Evolutionary conservation across 2,113 vertebrate species (phyloP).

Genomic region (Platanista minor): DNA sequence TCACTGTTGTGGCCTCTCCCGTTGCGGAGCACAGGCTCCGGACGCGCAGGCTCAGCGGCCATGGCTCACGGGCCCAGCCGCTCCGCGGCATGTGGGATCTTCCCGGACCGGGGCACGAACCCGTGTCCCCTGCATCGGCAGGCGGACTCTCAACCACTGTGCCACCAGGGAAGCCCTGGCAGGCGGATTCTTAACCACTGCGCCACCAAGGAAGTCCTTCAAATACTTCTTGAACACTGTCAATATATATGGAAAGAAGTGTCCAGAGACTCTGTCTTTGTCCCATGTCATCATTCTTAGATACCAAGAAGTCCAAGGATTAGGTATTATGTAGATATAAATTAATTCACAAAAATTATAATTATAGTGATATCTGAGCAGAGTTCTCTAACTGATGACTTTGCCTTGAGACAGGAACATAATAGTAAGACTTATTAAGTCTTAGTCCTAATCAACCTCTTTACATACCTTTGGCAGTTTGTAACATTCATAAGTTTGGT

Average conservation of each 20-base stretch:
- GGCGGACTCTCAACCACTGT: too few species aligned
- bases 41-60: too few species aligned
- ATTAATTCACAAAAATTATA: neutral
- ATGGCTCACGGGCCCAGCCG: too few species aligned
- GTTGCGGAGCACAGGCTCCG: too few species aligned
- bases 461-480: neutral
- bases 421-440: neutral
- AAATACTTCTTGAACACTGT: conserved; percentile 93
- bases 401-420: neutral
- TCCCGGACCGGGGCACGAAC: too few species aligned
- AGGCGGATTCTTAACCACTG: too few species aligned
- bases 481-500: neutral
- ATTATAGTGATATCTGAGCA: neutral
- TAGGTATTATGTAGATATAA: neutral
- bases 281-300: conserved; percentile 85
- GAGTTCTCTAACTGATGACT: neutral
- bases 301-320: conserved; percentile 88
- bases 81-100: too few species aligned
- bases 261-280: conserved; percentile 91
- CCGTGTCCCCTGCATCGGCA: too few species aligned
- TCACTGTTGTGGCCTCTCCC: too few species aligned
- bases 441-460: neutral
- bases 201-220: too few species aligned
- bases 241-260: conserved; percentile 90
- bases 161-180: too few species aligned